Conservation (phyloP, 2,797 vertebrate species). For the Bryconaethiops microstoma region DNA sequence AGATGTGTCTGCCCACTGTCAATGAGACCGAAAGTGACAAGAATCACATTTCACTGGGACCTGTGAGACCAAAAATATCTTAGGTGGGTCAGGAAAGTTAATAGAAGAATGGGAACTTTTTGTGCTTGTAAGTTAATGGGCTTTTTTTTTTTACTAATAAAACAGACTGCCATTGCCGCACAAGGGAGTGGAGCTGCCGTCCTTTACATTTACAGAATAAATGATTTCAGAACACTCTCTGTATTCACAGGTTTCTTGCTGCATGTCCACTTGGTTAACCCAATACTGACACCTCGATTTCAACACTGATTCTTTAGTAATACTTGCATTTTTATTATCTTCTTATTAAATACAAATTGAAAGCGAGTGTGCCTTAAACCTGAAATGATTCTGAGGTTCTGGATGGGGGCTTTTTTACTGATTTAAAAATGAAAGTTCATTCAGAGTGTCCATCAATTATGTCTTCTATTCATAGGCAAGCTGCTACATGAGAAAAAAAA, state of each 20-base stretch:
- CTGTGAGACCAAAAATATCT: neutral
- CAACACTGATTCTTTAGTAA: no score
- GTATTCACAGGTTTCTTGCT: neutral
- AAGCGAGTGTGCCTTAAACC: no score
- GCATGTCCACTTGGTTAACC: neutral
- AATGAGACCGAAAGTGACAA: slow-evolving; percentile 70
- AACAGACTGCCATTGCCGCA: neutral
- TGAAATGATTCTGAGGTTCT: no score
- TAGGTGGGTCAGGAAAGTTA: neutral
- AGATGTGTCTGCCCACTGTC: slow-evolving; percentile 83
- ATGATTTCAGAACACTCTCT: neutral
- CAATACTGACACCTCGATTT: no score
- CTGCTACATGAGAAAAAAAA: neutral
- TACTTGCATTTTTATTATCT: no score
- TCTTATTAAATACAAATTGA: no score
- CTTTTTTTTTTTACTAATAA: neutral
- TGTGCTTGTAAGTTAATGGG: neutral
- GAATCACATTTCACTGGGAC: neutral
- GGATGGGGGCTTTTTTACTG: no score
- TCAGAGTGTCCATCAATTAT: neutral
- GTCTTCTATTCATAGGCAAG: neutral
- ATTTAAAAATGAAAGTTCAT: no score
- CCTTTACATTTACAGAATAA: neutral
- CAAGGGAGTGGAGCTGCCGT: neutral
- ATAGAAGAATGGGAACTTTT: neutral